Evolutionary conservation across 2,888 invertebrate genomes (phyloP), one percentile per base, ranked within the genome.

Genomic region (Polydrusus pterygomalis): DNA sequence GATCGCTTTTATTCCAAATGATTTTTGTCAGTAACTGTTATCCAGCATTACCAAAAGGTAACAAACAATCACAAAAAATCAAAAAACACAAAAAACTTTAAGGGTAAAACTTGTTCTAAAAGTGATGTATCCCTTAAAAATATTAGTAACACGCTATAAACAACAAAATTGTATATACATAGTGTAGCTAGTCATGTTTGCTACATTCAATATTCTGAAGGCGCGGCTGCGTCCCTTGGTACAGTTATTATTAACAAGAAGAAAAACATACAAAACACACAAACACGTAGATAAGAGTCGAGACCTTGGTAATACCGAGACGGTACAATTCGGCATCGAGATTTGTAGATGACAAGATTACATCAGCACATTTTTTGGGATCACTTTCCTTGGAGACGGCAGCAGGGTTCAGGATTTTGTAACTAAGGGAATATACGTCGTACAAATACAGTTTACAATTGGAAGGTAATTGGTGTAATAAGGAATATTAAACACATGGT

Each of bases 371-470:
- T 89, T 97, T 95, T 92, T 94, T 94, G 87, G 93, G 92, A 88
- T 95, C 95, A 80, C 90, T 85, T 86, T 92, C 90, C 89, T 92
- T 93, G 86, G 93, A 92, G 84, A 93, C 94, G 82, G 92, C 96
- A 89, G 93, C 93, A 83, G 99, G 98, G 89, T 96, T 96, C 91
- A 99, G 93, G 91, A 99, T 98, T 92, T 98, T 97, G 94, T 99
- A 99, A 92, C 97, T 97, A 92, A 87, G 90, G 90, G 72, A 75
- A 75, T 78, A 70, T 56, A 77, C 75, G 74, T 20, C n/a, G 11
- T 20, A 69, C 56, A 54, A 40, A 17, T 68, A 74, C 51, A 73
- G 34, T 70, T 45, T 60, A 58, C 30, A 56, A 38, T 51, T 68
- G n/a, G 43, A 13, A n/a, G 5, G n/a, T n/a, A 5, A 8, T 49